Conservation (phyloP, 2,113 vertebrate species). For the Coreoperca whiteheadi region DNA sequence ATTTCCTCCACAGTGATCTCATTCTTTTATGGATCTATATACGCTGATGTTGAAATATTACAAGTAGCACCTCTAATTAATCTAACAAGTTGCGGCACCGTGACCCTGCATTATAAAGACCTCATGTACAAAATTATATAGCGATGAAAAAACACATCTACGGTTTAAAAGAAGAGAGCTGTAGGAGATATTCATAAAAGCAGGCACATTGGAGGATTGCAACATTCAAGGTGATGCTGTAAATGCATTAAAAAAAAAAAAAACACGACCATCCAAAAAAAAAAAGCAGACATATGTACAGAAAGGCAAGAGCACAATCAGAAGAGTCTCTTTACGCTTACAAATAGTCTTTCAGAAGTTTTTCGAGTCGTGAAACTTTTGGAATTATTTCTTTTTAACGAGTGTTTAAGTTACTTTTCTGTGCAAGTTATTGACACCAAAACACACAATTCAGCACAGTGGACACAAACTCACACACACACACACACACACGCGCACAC, state of each 20-base stretch:
- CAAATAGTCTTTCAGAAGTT: neutral
- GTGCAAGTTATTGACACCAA: conserved; percentile 19
- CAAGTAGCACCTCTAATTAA: conserved; percentile 39
- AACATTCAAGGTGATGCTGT: conserved; percentile 24
- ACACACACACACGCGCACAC: conserved; percentile 36
- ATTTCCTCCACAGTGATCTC: conserved; percentile 1
- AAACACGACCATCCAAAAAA: conserved; percentile 6
- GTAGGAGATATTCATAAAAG: neutral
- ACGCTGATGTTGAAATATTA: conserved; percentile 23
- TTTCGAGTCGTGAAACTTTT: neutral
- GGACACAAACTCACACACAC: conserved; percentile 45
- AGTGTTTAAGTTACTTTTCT: neutral
- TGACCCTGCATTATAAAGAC: conserved; percentile 8
- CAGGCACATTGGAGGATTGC: neutral
- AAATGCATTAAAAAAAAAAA: conserved; percentile 1
- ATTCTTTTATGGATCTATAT: neutral
- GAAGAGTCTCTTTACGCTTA: neutral
- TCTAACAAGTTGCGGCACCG: neutral
- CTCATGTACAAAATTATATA: neutral
- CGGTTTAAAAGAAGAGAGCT: neutral
- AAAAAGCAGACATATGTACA: conserved; percentile 51
- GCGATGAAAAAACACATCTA: conserved; percentile 18
- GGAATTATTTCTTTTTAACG: neutral
- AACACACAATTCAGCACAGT: conserved; percentile 20
- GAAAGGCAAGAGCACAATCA: conserved; percentile 24